Evolutionary conservation across 2,797 vertebrate genomes (phyloP), one percentile per base, ranked within the genome.

Genomic region (Micropoecilia bifurca): DNA sequence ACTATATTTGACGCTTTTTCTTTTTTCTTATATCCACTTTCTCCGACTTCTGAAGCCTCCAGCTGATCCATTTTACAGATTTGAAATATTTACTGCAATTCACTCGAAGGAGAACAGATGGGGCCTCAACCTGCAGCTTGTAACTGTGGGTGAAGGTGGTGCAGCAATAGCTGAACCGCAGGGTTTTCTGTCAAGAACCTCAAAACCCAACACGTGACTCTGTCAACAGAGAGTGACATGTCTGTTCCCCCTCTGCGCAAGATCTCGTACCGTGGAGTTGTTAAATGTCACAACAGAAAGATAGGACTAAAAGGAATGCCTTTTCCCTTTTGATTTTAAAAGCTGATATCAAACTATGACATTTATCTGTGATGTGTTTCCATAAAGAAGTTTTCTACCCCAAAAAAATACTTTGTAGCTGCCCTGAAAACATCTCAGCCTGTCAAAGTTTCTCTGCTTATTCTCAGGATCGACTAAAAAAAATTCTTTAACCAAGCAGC

Each of bases 221-320:
- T 30, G 59, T 71, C 46, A 53, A 48, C 41, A 28, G 39, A 81
- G 63, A 72, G 68, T 57, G 39, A 46, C 47, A 69, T 48, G 36
- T 81, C 13, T 66, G 18, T 73, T 16, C n/a, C 43, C 81, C 25
- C 10, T 76, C 47, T 75, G 3, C 73, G 22, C 46, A 78, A 36
- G 59, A 82, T 78, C 80, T 77, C 33, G 41, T 71, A 43, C 36
- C 6, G 63, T 75, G 14, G 57, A 25, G 39, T 71, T 80, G 33
- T 76, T 73, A 80, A 86, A 89, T 83, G 76, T 86, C 86, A 87
- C 22, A 39, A 39, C 46, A 84, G 77, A 86, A 80, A 30, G 68
- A 72, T 85, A 9, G 36, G 25, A 33, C n/a, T 73, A 20, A 75
- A 88, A 73, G 48, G 30, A 85, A 77, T 69, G 12, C 0, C 7